These are phyloP conservation scores for Nothocercus julius DNA, from an alignment of 2,113 vertebrate species.

Conservation along the genomic window DNA sequence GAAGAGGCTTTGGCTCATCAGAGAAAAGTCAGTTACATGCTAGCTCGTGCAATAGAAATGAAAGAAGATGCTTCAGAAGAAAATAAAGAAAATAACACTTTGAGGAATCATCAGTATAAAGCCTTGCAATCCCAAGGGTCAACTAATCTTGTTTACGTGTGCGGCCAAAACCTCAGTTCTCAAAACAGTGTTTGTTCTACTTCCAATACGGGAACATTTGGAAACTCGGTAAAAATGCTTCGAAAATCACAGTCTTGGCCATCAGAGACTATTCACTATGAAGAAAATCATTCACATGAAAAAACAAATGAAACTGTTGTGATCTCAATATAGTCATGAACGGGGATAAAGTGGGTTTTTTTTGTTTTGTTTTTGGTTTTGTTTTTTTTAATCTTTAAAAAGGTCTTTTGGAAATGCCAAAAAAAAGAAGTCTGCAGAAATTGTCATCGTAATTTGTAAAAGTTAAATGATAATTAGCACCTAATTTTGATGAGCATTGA, in stretches of 20 bases:
- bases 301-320: neutral
- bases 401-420: neutral
- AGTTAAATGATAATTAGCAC: neutral
- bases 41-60: conserved; percentile 83
- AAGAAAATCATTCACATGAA: neutral
- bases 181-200: neutral
- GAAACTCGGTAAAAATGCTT: neutral
- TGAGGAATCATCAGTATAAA: neutral
- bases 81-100: neutral
- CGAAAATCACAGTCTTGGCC: conserved; percentile 60
- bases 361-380: neutral
- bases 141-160: fast-evolving
- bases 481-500: neutral
- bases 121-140: neutral
- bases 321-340: neutral
- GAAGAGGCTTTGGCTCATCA: conserved; percentile 94
- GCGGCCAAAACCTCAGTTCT: neutral
- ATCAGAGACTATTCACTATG: neutral
- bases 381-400: neutral
- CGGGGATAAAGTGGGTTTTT: neutral
- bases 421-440: neutral
- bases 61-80: conserved; percentile 66
- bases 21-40: conserved; percentile 93
- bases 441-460: neutral
- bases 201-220: neutral